Evolutionary conservation across 2,113 vertebrate genomes (phyloP), one percentile per base, ranked within the genome.

Genomic region (Eidolon helvum): DNA sequence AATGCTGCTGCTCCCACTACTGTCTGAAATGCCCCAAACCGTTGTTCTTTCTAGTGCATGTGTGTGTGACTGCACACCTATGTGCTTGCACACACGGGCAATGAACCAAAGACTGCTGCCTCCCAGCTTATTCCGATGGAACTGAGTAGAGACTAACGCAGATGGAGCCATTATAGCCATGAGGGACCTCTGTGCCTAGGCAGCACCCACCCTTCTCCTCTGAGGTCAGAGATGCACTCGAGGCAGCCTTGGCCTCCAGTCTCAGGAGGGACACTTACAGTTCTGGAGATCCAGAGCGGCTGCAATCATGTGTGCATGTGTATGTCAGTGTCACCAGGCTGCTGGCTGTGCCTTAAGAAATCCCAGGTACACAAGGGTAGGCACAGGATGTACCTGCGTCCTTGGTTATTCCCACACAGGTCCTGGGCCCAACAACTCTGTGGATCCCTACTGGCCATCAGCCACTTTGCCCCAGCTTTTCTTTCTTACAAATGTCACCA

Each of bases 61-160:
- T 0, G 2, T 10, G 22, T 5, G 22, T 3, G 15, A 22, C 15
- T 15, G 45, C 28, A 21, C 68, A 6, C 57, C n/a, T 8, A 4
- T 2, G 53, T n/a, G 55, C 30, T n/a, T 16, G 0, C 8, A 12
- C 6, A 15, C 26, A 7, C 0, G 15, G 43, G 7, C 5, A 1
- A 22, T 1, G 18, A 79, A 7, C 57, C 10, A 24, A 14, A 50
- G 18, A 4, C 19, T 22, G 43, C n/a, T 1, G 7, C 53, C 66
- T 66, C 55, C 84, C 7, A 5, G 89, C 24, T 16, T 21, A 38
- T 11, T 24, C 33, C 59, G 28, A 26, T 22, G 26, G 40, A 50
- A n/a, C 11, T 15, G 18, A 15, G 15, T 0, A 2, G 2, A 65
- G 15, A 30, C 66, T n/a, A 50, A 33, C 0, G 33, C 2, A 45